phyloP scores from a whole-genome alignment of 2,888 invertebrate species.

The Didymodactylos carnosus region DNA sequence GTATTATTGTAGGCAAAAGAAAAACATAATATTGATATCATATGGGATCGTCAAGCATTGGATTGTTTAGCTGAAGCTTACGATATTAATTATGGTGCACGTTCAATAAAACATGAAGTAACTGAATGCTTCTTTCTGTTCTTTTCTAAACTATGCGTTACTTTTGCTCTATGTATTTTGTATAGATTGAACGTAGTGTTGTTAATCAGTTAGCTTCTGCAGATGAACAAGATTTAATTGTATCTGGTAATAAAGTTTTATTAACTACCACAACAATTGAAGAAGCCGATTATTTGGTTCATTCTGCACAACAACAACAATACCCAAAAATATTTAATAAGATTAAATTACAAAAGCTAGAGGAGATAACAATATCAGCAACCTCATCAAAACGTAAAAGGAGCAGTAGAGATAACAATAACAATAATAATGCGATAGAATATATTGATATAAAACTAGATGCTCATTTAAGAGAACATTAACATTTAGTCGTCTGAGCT shows the following conservation, averaged over 20 bases:
- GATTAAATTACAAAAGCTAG: background rate
- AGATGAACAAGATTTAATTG: conserved; percentile 34
- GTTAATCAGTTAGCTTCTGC: conserved; percentile 53
- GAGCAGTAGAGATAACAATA: background rate
- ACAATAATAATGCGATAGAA: background rate
- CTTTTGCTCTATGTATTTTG: too few relatives aligned
- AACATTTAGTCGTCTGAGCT: too few relatives aligned
- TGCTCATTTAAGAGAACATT: background rate
- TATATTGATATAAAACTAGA: background rate
- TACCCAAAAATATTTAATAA: too few relatives aligned
- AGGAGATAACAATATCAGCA: background rate
- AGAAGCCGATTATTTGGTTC: too few relatives aligned
- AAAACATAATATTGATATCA: conserved; percentile 54
- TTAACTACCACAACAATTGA: too few relatives aligned
- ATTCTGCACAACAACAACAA: too few relatives aligned
- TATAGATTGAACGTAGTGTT: conserved; percentile 38
- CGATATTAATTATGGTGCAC: conserved; percentile 70
- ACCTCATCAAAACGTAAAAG: background rate
- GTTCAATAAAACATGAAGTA: conserved; percentile 74
- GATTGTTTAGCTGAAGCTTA: conserved; percentile 60
- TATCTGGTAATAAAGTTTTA: conserved; percentile 5
- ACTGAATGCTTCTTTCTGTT: background rate
- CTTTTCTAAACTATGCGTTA: too few relatives aligned
- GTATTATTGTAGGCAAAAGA: conserved; percentile 42
- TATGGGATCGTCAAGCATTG: conserved; percentile 64